Evolutionary conservation across 2,113 vertebrate species (phyloP).

Genomic region (Centropristis striata): DNA sequence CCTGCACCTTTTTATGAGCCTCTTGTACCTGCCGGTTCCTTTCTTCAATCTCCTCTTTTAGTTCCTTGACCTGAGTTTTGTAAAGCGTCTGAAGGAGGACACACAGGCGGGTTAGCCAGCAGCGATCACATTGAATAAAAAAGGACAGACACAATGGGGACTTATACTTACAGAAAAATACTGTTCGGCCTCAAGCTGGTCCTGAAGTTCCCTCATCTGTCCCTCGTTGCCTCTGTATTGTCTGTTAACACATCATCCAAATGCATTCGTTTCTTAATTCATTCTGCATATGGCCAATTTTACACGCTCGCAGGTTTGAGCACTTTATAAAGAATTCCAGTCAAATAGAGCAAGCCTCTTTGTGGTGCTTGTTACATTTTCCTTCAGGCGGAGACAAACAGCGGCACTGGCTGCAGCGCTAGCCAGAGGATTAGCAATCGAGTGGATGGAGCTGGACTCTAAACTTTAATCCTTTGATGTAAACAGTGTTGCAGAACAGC

Average conservation of each 20-base stretch:
- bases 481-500: constrained; percentile 70
- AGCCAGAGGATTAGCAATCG: constrained; percentile 62
- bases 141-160: not conserved
- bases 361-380: too few species aligned
- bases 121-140: not conserved
- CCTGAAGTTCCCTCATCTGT: constrained; percentile 99
- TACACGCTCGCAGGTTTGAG: not conserved
- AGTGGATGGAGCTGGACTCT: constrained; percentile 56
- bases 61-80: constrained; percentile 99
- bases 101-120: not conserved
- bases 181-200: constrained; percentile 99
- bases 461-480: constrained; percentile 78
- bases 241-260: constrained; percentile 76
- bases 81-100: constrained; percentile 92
- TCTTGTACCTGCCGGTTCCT: constrained; percentile 91
- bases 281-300: not conserved
- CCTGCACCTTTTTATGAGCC: constrained; percentile 92
- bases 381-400: too few species aligned
- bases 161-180: constrained; percentile 95
- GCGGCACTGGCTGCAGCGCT: constrained; percentile 19
- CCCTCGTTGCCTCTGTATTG: constrained; percentile 99
- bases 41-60: constrained; percentile 98
- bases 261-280: not conserved
- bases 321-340: not conserved
- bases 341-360: not conserved